A percentile compares a stretch with the other conserved stretches of the same genome.
phyloP scores from a whole-genome alignment of 2,888 invertebrate species.

The Eupithecia insigniata region DNA sequence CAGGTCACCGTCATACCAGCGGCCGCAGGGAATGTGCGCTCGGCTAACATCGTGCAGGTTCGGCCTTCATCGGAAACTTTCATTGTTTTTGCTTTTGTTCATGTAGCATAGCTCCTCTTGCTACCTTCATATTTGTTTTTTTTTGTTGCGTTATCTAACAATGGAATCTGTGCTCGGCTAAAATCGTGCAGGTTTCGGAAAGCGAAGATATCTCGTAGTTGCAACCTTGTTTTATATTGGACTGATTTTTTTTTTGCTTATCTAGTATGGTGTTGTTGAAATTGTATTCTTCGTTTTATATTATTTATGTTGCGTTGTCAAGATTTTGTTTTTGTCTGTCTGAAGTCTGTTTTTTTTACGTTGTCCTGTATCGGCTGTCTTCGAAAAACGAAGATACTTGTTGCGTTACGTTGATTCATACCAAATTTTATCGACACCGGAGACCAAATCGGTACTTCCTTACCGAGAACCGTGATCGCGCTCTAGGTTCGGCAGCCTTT shows the following conservation, averaged over 20 bases:
- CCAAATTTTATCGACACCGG: too few species aligned
- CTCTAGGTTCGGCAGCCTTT: too few species aligned
- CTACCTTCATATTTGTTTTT: background rate
- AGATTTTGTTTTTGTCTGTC: conserved; percentile 15
- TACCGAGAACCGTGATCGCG: too few species aligned
- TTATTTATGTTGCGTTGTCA: background rate
- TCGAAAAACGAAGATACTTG: background rate
- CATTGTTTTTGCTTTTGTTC: background rate
- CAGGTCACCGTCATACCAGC: conserved; percentile 94
- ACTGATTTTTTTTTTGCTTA: too few species aligned
- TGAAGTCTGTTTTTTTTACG: too few species aligned
- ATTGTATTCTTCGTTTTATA: too few species aligned
- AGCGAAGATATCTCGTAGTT: background rate
- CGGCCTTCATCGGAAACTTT: conserved; percentile 52
- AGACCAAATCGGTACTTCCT: too few species aligned
- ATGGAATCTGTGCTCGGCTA: conserved; percentile 62
- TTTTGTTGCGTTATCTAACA: background rate
- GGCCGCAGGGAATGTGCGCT: conserved; percentile 75
- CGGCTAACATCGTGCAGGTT: conserved; percentile 70
- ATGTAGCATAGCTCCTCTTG: background rate
- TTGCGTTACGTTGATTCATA: background rate
- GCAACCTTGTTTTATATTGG: too few species aligned
- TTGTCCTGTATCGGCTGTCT: conserved; percentile 10
- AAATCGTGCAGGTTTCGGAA: conserved; percentile 68
- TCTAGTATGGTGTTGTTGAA: too few species aligned